Conservation (phyloP, 2,888 invertebrate genomes). For the Aromia moschata region DNA sequence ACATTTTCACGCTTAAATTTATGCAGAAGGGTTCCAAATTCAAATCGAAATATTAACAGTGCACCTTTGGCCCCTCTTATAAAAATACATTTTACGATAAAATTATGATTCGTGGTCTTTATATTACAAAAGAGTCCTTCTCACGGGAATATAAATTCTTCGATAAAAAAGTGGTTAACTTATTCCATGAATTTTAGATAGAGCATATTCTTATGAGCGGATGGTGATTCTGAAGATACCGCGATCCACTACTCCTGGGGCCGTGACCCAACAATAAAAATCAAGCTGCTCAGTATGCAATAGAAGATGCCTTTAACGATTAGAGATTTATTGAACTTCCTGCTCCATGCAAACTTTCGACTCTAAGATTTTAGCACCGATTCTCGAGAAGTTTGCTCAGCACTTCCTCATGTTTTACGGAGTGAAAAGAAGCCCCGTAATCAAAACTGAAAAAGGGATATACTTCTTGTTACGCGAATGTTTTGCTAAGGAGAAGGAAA, state of each 20-base stretch:
- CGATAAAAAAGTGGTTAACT: conserved; percentile 23
- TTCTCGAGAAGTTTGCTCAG: conserved; percentile 39
- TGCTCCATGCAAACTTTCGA: conserved; percentile 43
- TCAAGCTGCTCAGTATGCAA: conserved; percentile 54
- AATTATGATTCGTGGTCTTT: conserved; percentile 18
- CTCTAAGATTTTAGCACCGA: conserved; percentile 44
- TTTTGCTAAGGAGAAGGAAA: neutral
- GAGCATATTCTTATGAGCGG: conserved; percentile 35
- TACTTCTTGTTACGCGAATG: neutral
- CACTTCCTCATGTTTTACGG: conserved; percentile 45
- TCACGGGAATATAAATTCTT: conserved; percentile 16
- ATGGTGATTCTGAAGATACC: conserved; percentile 31
- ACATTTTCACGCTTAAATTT: neutral
- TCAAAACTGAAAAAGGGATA: conserved; percentile 3
- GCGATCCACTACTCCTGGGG: conserved; percentile 34
- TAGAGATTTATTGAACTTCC: conserved; percentile 55
- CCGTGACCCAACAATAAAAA: conserved; percentile 49
- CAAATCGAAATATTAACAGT: neutral
- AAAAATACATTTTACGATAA: conserved; percentile 18
- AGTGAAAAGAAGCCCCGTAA: conserved; percentile 25
- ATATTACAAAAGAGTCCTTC: neutral
- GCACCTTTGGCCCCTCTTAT: neutral
- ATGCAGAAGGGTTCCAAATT: neutral
- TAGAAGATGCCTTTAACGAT: conserved; percentile 54
- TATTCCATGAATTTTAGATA: conserved; percentile 43